These are phyloP conservation scores for Drosophila bipectinata DNA, from an alignment of 1,140 invertebrate genomes.

Conservation along the genomic window DNA sequence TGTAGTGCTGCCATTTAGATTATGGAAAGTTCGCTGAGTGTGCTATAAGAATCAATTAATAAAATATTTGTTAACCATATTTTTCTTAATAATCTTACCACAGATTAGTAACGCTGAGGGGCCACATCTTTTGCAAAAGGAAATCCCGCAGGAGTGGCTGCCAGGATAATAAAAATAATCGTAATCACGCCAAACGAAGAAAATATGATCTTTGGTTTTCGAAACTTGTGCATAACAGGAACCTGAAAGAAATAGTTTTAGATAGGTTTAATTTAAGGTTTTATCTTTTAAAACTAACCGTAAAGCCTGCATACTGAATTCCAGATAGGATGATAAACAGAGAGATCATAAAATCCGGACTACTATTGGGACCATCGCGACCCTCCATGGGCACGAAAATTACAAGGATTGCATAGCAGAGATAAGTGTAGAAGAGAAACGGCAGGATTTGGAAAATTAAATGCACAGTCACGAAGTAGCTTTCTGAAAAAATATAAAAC, in stretches of 20 bases:
- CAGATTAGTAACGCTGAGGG: slow-evolving; percentile 88
- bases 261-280: background rate
- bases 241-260: slow-evolving; percentile 40
- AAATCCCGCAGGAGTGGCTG: slow-evolving; percentile 89
- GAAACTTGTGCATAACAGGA: slow-evolving; percentile 75
- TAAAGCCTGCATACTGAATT: slow-evolving; percentile 71
- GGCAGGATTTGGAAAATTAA: slow-evolving; percentile 81
- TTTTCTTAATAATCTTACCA: slow-evolving; percentile 83
- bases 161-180: slow-evolving; percentile 87
- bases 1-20: slow-evolving; percentile 29
- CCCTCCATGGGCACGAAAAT: slow-evolving; percentile 89
- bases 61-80: background rate
- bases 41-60: slow-evolving; percentile 43
- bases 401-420: slow-evolving; percentile 88
- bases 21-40: slow-evolving; percentile 60
- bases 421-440: slow-evolving; percentile 86
- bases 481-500: slow-evolving; percentile 73
- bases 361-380: slow-evolving; percentile 86
- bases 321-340: slow-evolving; percentile 84
- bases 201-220: slow-evolving; percentile 65
- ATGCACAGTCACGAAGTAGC: slow-evolving; percentile 86
- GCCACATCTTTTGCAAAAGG: slow-evolving; percentile 88
- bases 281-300: slow-evolving; percentile 42
- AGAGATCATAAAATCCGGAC: slow-evolving; percentile 86
- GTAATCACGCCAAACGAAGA: slow-evolving; percentile 85